These are phyloP conservation scores for Tolypeutes matacus DNA, from an alignment of 2,797 vertebrate species.

Conservation along the genomic window DNA sequence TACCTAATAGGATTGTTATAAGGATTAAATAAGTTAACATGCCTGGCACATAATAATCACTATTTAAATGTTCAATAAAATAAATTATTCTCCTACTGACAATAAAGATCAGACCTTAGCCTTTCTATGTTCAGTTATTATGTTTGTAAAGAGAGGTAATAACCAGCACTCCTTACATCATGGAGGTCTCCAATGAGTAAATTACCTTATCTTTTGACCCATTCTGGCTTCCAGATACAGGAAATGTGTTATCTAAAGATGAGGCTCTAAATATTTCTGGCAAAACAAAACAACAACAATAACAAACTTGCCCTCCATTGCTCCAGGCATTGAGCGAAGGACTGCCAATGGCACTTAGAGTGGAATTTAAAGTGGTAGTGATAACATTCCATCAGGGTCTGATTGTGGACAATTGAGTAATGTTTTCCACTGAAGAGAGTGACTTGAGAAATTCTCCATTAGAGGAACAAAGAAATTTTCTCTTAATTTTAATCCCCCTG, in stretches of 20 bases:
- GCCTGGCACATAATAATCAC: neutral
- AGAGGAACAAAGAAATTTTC: neutral
- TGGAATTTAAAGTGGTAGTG: neutral
- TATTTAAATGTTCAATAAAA: neutral
- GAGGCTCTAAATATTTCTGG: neutral
- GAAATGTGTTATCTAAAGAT: neutral
- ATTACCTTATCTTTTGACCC: neutral
- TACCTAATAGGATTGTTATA: neutral
- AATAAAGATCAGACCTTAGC: conserved; percentile 6
- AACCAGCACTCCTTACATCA: neutral
- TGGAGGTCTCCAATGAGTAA: neutral
- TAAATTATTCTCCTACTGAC: conserved; percentile 23
- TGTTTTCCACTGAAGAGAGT: neutral
- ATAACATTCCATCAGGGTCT: neutral
- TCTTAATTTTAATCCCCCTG: neutral
- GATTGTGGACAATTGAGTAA: neutral
- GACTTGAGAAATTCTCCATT: neutral
- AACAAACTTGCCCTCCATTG: neutral
- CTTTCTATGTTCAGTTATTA: neutral
- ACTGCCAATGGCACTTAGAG: neutral
- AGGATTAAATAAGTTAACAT: neutral
- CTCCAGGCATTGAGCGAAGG: neutral
- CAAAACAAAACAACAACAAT: neutral
- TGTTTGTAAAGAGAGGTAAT: neutral
- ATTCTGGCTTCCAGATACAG: neutral